These are phyloP conservation scores for Pteria penguin DNA, from an alignment of 2,888 invertebrate species.

Conservation along the genomic window DNA sequence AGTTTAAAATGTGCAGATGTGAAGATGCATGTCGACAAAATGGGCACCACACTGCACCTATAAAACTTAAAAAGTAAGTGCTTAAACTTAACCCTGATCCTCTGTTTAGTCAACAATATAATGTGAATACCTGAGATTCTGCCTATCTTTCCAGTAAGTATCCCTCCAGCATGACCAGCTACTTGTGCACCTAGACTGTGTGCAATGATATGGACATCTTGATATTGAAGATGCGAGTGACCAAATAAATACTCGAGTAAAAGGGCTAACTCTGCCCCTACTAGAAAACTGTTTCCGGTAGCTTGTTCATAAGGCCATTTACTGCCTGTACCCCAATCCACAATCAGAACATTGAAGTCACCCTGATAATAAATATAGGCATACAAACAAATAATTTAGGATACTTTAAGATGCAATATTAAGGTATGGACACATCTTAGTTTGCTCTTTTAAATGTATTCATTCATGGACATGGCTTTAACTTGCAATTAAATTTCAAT, in stretches of 20 bases:
- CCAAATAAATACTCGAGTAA: slow-evolving; percentile 66
- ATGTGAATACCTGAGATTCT: slow-evolving; percentile 52
- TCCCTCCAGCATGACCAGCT: slow-evolving; percentile 46
- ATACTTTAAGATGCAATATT: not conserved
- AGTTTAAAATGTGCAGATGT: no score
- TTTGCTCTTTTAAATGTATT: not conserved
- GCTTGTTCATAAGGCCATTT: slow-evolving; percentile 73
- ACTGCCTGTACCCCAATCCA: slow-evolving; percentile 64
- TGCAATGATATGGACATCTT: slow-evolving; percentile 54
- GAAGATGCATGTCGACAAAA: no score
- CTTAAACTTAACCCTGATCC: no score
- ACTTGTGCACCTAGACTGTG: slow-evolving; percentile 59
- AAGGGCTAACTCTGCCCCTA: slow-evolving; percentile 74
- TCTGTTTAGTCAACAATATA: no score
- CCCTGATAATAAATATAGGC: slow-evolving; percentile 43
- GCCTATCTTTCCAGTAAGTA: slow-evolving; percentile 33
- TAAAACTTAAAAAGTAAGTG: no score
- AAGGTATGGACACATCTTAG: not conserved
- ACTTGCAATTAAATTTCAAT: no score
- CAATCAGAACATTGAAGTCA: slow-evolving; percentile 64
- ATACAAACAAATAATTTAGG: not conserved
- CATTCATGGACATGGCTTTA: not conserved
- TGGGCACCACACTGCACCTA: no score
- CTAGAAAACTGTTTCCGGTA: slow-evolving; percentile 75
- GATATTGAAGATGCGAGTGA: slow-evolving; percentile 31